phyloP scores from a whole-genome alignment of 2,113 vertebrate species.

The Dissostichus mawsoni region DNA sequence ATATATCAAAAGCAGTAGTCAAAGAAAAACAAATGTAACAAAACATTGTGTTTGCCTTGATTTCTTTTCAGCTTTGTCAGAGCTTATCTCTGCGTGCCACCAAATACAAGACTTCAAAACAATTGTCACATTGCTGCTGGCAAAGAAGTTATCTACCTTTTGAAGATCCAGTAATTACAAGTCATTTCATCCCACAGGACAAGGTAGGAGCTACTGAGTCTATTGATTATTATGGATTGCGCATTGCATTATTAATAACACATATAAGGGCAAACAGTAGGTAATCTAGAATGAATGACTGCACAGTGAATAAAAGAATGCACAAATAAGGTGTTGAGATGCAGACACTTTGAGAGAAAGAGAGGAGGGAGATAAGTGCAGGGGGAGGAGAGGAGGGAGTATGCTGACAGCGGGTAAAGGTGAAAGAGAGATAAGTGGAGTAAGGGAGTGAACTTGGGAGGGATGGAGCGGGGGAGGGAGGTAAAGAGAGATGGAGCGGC shows the following conservation, averaged over 20 bases:
- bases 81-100: slow-evolving; percentile 32
- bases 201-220: slow-evolving; percentile 13
- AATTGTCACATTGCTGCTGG: slow-evolving; percentile 23
- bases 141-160: slow-evolving; percentile 33
- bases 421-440: slow-evolving; percentile 72
- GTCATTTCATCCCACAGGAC: slow-evolving; percentile 43
- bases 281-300: slow-evolving; percentile 23
- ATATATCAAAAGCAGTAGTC: slow-evolving; percentile 46
- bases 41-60: slow-evolving; percentile 35
- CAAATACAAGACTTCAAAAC: slow-evolving; percentile 41
- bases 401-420: slow-evolving; percentile 69
- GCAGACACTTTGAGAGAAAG: slow-evolving; percentile 49
- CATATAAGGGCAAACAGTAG: neutral
- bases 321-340: slow-evolving; percentile 44
- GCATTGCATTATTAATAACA: slow-evolving; percentile 8
- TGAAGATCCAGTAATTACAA: slow-evolving; percentile 47
- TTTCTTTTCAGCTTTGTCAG: slow-evolving; percentile 15
- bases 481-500: slow-evolving; percentile 56
- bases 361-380: slow-evolving; percentile 54
- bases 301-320: slow-evolving; percentile 24
- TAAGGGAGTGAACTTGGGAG: slow-evolving; percentile 59
- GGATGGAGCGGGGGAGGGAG: slow-evolving; percentile 29
- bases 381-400: slow-evolving; percentile 31
- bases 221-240: slow-evolving; percentile 32
- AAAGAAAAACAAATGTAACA: neutral